Percentiles rank a stretch among this genome's conserved stretches.
Evolutionary conservation across 1,140 invertebrate genomes (phyloP).

Genomic region (Ganaspis sp.): DNA sequence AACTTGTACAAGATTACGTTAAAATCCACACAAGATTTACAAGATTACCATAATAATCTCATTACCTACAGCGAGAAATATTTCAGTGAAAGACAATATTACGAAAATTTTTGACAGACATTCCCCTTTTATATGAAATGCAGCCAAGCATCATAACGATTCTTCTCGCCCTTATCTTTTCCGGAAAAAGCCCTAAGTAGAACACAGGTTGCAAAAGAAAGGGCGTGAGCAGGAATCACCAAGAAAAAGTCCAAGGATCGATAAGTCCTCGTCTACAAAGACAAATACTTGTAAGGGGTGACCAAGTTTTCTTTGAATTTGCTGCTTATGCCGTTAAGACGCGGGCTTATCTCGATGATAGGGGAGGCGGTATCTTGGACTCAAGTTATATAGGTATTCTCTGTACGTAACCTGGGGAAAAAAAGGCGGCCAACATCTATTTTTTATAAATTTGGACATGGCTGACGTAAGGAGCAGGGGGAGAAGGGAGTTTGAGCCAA

Average conservation of each 20-base stretch:
- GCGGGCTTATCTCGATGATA: conserved; percentile 40
- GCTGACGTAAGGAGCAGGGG: conserved; percentile 28
- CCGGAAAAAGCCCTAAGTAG: conserved; percentile 5
- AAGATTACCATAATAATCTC: conserved; percentile 6
- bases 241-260: conserved; percentile 45
- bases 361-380: not conserved
- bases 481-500: conserved; percentile 44
- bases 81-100: not conserved
- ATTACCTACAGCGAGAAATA: not conserved
- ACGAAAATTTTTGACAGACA: not conserved
- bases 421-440: conserved; percentile 48
- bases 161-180: conserved; percentile 7
- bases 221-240: conserved; percentile 37
- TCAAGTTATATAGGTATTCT: not conserved
- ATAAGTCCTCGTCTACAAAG: conserved; percentile 47
- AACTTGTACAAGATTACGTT: not conserved
- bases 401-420: not conserved
- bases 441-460: conserved; percentile 57
- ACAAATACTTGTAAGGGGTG: conserved; percentile 55
- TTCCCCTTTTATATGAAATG: conserved; percentile 8
- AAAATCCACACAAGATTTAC: not conserved
- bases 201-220: conserved; percentile 38
- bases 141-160: not conserved
- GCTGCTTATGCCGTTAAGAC: conserved; percentile 49
- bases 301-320: conserved; percentile 41